Conservation (phyloP, 2,888 invertebrate genomes). For the Tipula vernalis region DNA sequence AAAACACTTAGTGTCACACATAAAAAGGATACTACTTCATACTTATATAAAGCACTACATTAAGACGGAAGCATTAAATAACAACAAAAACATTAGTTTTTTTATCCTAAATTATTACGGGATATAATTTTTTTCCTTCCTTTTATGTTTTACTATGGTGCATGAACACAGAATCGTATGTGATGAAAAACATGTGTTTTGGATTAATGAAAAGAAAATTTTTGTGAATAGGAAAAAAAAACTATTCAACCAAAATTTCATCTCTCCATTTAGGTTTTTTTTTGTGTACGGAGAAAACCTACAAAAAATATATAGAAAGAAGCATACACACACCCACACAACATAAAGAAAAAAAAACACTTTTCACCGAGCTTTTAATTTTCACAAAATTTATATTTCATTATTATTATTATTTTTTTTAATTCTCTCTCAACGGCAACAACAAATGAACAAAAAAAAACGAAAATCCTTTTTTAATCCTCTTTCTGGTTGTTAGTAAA, state of each 20-base stretch:
- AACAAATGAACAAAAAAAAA: not conserved
- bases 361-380: not conserved
- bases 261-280: not conserved
- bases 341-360: not conserved
- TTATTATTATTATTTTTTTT: not conserved
- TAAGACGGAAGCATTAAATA: not conserved
- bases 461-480: not conserved
- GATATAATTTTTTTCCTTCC: not conserved
- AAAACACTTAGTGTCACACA: not conserved
- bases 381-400: not conserved
- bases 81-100: not conserved
- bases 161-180: not conserved
- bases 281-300: not conserved
- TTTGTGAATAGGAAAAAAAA: not conserved
- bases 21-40: not conserved
- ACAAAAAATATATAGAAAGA: not conserved
- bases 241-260: not conserved
- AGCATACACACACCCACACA: not conserved
- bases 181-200: not conserved
- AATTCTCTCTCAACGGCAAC: not conserved
- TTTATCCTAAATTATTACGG: not conserved
- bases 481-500: not conserved
- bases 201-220: not conserved
- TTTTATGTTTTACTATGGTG: not conserved
- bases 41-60: not conserved